Evolutionary conservation across 2,797 vertebrate species (phyloP), one percentile per base, ranked within the genome.

Genomic region (Crypturellus tataupa): DNA sequence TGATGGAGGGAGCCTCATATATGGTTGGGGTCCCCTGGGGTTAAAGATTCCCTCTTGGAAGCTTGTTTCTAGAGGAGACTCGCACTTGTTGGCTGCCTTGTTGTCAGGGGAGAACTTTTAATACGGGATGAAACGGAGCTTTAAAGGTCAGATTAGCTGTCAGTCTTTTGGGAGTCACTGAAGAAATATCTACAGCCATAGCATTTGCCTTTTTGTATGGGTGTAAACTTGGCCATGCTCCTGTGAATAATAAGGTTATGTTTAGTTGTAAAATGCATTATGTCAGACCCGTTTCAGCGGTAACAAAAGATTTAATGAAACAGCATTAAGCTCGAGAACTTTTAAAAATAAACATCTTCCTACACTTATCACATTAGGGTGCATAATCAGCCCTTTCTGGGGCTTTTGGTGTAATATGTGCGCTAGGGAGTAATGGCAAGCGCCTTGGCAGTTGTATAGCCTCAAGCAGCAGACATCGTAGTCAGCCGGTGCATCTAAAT

Each of bases 371-470:
- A 8, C 64, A 0, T 86, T 75, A 24, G 94, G 96, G 93, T 93
- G 86, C 93, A 68, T 92, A 95, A 89, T 95, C 79, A 49, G 79
- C 44, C 25, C 84, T 92, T 80, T 64, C 81, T n/a, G 13, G 82
- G 84, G 42, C 71, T 89, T 93, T 85, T 0, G 0, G 23, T 2
- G 1, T 85, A 89, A 33, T 64, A 39, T 3, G 37, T 86, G 24
- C 9, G 46, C 64, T 82, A 77, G 87, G 16, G 5, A 82, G 65
- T 71, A 92, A 51, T 80, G 86, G 81, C 69, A 81, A 95, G 81
- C 78, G 70, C 9, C 83, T 87, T 82, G 94, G 81, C 92, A 83
- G 89, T 94, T 95, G 88, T 85, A 89, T 92, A 85, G 76, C 92
- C 78, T 93, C 88, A 83, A 92, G 76, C 64, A 93, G 90, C 87